Percentiles rank a stretch among this genome's conserved stretches.
Evolutionary conservation across 2,888 invertebrate species (phyloP).

Genomic region (Drosophila seclusa): DNA sequence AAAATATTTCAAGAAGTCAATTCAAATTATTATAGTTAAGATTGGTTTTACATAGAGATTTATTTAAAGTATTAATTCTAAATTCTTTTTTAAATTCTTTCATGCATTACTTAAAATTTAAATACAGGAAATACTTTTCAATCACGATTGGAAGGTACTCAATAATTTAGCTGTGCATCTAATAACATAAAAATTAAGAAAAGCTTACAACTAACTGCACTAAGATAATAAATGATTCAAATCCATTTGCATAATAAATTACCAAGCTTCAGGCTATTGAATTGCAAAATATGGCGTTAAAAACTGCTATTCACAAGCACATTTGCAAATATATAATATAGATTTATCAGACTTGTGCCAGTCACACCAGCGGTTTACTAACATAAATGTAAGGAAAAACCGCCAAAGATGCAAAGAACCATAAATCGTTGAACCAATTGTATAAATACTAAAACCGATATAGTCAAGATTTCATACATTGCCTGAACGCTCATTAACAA

Average conservation of each 20-base stretch:
- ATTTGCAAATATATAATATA: not conserved
- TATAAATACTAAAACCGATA: slow-evolving; percentile 11
- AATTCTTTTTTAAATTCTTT: too few species aligned
- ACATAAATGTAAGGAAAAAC: not conserved
- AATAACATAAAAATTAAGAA: not conserved
- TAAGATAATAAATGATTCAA: not conserved
- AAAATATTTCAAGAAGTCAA: not conserved
- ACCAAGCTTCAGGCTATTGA: not conserved
- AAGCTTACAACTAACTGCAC: not conserved
- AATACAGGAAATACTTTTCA: not conserved
- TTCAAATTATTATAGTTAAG: not conserved
- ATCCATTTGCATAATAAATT: not conserved
- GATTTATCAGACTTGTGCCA: slow-evolving; percentile 15
- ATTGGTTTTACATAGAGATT: not conserved
- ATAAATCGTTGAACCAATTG: slow-evolving; percentile 20
- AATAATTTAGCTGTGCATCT: not conserved
- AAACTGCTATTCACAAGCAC: not conserved
- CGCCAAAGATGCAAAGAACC: not conserved
- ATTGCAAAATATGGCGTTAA: not conserved
- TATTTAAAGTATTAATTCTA: not conserved
- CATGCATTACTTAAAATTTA: not conserved
- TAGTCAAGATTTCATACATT: slow-evolving; percentile 11
- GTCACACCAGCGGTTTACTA: slow-evolving; percentile 1
- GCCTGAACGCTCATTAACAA: slow-evolving; percentile 8
- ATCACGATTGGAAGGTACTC: not conserved